Evolutionary conservation across 92 coral and sea anemone species (phyloP), one percentile per base, ranked within the genome.

Genomic region (Porites divaricata): DNA sequence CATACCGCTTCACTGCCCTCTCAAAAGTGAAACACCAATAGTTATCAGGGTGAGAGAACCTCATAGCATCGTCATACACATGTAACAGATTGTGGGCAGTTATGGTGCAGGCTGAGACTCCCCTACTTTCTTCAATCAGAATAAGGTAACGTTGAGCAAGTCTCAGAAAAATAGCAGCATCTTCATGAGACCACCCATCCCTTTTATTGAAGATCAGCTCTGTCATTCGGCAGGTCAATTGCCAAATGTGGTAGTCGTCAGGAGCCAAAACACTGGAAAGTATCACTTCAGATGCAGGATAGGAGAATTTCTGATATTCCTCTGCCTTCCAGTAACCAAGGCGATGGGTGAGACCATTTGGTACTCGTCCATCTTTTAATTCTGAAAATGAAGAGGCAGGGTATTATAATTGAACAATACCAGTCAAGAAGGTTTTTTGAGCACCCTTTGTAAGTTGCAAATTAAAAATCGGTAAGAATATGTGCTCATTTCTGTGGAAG

Each of bases 21-120:
- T 88, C 87, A 81, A 88, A 88, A 13, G 22, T 14, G 63, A 64
- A 88, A 56, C 89, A 85, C 89, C 89, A 76, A 63, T 56, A 85
- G 25, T 85, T 85, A 12, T 85, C 89, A n/a, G 89, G 89, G 24
- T 77, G 83, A 41, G 76, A 77, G 26, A 77, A 77, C 28, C 81
- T 24, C 28, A 58, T 25, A 12, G 86, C 86, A 70, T 81, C 86
- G 8, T 63, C 65, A 51, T 62, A 15, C 17, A 71, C 54, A 35
- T 81, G 86, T 10, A 21, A 48, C 35, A 81, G 86, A 13, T 81
- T 81, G 15, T 81, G 86, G 21, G 67, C 70, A 67, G 86, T 81
- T n/a, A 81, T 62, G 17, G 64, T 71, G 41, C 86, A 81, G 14
- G 86, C 86, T 54, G 49, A 19, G 67, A 81, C 2, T 4, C 86